A percentile compares a stretch with the other conserved stretches of the same genome.
These are phyloP conservation scores for Sympetrum striolatum DNA, from an alignment of 2,888 invertebrate species.

Conservation along the genomic window DNA sequence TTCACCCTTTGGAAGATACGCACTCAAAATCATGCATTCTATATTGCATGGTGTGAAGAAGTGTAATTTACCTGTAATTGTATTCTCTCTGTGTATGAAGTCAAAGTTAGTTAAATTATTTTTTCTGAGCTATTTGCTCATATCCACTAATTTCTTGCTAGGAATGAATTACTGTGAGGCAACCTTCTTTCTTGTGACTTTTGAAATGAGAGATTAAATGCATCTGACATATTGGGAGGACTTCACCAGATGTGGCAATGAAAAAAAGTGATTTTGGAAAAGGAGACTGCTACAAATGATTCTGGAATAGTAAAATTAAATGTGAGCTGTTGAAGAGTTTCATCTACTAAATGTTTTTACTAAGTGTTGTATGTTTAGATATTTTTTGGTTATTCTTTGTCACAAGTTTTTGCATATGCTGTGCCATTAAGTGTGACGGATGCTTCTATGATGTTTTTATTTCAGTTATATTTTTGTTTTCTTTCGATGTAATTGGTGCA, in stretches of 20 bases:
- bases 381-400: conserved; percentile 5
- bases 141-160: conserved; percentile 22
- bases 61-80: background rate
- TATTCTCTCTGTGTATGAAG: background rate
- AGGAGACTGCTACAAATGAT: background rate
- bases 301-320: conserved; percentile 16
- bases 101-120: background rate
- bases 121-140: background rate
- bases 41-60: background rate
- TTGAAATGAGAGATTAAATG: background rate
- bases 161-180: background rate
- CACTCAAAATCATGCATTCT: background rate
- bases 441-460: conserved; percentile 1
- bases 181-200: conserved; percentile 12
- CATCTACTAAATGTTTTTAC: background rate
- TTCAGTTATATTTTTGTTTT: background rate
- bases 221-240: conserved; percentile 5
- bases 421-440: background rate
- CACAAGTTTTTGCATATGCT: background rate
- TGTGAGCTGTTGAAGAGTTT: conserved; percentile 13
- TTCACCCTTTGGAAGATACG: too few species aligned
- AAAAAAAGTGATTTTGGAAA: conserved; percentile 5
- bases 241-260: background rate
- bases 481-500: background rate
- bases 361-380: conserved; percentile 2